These are phyloP conservation scores for Epinotia brunnichana DNA, from an alignment of 2,888 invertebrate genomes.

Conservation along the genomic window DNA sequence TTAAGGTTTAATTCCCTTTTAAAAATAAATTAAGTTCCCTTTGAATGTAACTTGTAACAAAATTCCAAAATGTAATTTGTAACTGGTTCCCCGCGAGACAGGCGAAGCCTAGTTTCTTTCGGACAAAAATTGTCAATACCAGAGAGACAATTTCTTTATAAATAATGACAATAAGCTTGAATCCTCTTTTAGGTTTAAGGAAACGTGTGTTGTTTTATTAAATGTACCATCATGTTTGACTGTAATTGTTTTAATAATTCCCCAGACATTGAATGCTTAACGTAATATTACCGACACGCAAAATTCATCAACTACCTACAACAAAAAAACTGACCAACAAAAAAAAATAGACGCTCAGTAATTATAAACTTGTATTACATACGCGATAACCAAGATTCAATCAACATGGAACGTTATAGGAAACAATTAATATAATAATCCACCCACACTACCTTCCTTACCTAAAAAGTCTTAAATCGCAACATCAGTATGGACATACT, in stretches of 20 bases:
- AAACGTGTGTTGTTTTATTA: no score
- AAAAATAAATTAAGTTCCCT: no score
- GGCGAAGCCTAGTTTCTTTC: background rate
- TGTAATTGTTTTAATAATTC: no score
- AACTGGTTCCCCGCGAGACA: no score
- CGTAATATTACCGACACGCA: background rate
- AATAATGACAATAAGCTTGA: no score
- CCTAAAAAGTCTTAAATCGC: background rate
- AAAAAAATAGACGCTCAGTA: slow-evolving; percentile 33
- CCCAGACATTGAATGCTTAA: background rate
- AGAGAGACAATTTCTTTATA: no score
- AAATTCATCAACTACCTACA: background rate
- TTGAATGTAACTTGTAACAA: no score
- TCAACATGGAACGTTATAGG: slow-evolving; percentile 33
- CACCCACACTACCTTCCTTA: slow-evolving; percentile 16
- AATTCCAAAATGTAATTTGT: no score
- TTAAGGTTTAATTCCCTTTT: no score
- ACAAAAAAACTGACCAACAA: slow-evolving; percentile 19
- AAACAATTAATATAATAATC: slow-evolving; percentile 44
- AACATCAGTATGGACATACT: background rate
- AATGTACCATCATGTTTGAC: no score
- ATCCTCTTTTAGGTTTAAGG: no score
- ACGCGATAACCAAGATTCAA: slow-evolving; percentile 37
- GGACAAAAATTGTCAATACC: no score
- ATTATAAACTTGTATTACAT: slow-evolving; percentile 37